Evolutionary conservation across 2,888 invertebrate genomes (phyloP).

Genomic region (Dascillus cervinus): DNA sequence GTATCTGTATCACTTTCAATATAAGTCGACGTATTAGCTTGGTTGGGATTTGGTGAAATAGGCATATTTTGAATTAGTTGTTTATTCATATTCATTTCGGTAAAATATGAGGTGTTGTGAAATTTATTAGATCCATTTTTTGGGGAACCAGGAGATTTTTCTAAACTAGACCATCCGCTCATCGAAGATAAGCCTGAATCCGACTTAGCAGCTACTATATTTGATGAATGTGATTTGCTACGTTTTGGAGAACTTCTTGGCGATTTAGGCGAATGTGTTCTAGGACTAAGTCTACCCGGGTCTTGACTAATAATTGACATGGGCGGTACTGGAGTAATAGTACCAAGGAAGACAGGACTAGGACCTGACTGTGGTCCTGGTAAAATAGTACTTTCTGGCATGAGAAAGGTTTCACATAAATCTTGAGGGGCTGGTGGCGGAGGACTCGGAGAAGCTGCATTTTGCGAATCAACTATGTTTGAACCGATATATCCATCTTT

Average conservation of each 20-base stretch:
- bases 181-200: conserved; percentile 82
- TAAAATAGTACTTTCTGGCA: conserved; percentile 28
- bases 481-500: conserved; percentile 54
- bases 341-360: conserved; percentile 42
- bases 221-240: conserved; percentile 53
- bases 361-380: conserved; percentile 32
- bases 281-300: conserved; percentile 55
- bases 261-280: conserved; percentile 61
- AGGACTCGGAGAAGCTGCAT: conserved; percentile 51
- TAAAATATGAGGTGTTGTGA: conserved; percentile 24
- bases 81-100: conserved; percentile 14
- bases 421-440: conserved; percentile 78
- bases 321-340: conserved; percentile 29
- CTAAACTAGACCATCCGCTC: conserved; percentile 79
- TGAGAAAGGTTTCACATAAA: conserved; percentile 47
- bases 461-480: conserved; percentile 10
- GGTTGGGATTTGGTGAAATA: conserved; percentile 17
- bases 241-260: conserved; percentile 66
- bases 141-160: conserved; percentile 78
- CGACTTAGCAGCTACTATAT: conserved; percentile 69
- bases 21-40: conserved; percentile 15
- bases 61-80: conserved; percentile 8
- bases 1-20: conserved; percentile 53
- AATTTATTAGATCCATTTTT: conserved; percentile 43
- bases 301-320: conserved; percentile 37